Conservation (phyloP, 2,888 invertebrate genomes). For the Tachina fera region DNA sequence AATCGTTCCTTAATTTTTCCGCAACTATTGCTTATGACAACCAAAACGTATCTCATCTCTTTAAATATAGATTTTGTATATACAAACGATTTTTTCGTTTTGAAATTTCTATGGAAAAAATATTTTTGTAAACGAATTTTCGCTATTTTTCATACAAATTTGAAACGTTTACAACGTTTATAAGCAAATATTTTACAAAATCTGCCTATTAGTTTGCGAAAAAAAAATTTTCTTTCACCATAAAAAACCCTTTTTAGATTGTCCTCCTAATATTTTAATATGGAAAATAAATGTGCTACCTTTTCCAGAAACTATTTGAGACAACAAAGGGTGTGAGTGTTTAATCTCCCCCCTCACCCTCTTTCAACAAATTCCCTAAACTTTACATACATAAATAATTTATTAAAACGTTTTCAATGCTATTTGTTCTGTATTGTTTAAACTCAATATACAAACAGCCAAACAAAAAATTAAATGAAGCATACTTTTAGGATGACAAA, state of each 20-base stretch:
- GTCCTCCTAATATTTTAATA: background rate
- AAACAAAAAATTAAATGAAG: slow-evolving; percentile 47
- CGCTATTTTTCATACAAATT: too few relatives aligned
- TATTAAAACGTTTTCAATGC: slow-evolving; percentile 65
- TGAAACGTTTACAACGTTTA: too few relatives aligned
- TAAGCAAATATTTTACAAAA: too few relatives aligned
- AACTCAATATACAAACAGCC: slow-evolving; percentile 29
- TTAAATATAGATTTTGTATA: too few relatives aligned
- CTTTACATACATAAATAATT: slow-evolving; percentile 25
- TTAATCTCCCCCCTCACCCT: background rate
- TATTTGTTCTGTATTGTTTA: slow-evolving; percentile 43
- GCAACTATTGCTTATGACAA: too few relatives aligned
- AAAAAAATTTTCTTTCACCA: background rate
- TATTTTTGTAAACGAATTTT: too few relatives aligned
- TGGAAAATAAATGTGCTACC: slow-evolving; percentile 58
- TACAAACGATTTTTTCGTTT: too few relatives aligned
- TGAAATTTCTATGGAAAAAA: too few relatives aligned
- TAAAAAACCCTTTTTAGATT: background rate
- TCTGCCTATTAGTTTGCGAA: background rate
- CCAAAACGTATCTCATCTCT: too few relatives aligned
- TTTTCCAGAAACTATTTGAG: slow-evolving; percentile 13
- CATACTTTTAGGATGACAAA: background rate
- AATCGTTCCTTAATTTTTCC: too few relatives aligned
- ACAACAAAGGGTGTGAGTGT: background rate
- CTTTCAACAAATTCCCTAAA: background rate